phyloP scores from a whole-genome alignment of 2,888 invertebrate species.

The Drosophila macrospina region DNA sequence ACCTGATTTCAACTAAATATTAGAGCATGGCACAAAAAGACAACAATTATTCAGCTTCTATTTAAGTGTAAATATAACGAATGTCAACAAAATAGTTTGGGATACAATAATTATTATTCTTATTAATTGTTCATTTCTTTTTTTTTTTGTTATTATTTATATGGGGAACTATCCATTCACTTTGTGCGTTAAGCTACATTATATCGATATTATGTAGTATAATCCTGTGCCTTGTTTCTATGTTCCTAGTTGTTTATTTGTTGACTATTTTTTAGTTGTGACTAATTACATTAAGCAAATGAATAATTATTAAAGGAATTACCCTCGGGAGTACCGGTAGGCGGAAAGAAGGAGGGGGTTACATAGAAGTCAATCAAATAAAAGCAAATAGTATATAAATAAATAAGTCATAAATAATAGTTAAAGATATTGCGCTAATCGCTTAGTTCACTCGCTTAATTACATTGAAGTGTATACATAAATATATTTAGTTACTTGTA shows the following conservation, averaged over 20 bases:
- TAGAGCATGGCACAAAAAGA: conserved; percentile 55
- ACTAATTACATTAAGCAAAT: conserved; percentile 36
- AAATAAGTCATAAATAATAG: conserved; percentile 51
- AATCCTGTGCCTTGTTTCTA: conserved; percentile 56
- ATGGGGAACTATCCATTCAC: conserved; percentile 23
- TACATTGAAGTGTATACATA: conserved; percentile 43
- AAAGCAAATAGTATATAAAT: conserved; percentile 27
- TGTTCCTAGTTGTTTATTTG: conserved; percentile 41
- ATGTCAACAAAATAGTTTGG: conserved; percentile 30
- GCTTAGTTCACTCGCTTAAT: conserved; percentile 25
- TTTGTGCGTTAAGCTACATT: conserved; percentile 57
- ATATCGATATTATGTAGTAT: conserved; percentile 36
- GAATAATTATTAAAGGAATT: conserved; percentile 20
- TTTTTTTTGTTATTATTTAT: conserved; percentile 9
- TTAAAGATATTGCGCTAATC: conserved; percentile 30
- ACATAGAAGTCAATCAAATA: conserved; percentile 11
- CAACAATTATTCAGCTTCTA: conserved; percentile 28
- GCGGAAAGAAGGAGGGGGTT: background rate
- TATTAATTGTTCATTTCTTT: background rate
- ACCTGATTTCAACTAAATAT: conserved; percentile 47
- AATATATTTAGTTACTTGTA: conserved; percentile 24
- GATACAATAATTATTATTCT: background rate
- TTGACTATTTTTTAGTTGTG: conserved; percentile 49
- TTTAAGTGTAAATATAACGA: conserved; percentile 7
- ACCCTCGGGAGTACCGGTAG: background rate